phyloP scores from a whole-genome alignment of 2,888 invertebrate species.

The Pyrrhia umbra region DNA sequence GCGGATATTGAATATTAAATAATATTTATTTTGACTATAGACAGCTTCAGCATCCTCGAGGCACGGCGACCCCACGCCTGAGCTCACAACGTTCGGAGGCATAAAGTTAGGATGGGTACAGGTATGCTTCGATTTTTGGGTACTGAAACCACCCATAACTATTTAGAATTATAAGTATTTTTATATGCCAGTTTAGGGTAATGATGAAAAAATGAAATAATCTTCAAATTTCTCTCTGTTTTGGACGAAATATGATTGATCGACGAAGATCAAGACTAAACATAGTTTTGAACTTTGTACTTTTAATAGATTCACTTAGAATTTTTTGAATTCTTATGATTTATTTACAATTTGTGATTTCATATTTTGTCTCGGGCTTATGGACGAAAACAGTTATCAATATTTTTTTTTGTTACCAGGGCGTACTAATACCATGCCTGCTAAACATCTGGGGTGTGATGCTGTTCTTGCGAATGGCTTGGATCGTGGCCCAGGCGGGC shows the following conservation, averaged over 20 bases:
- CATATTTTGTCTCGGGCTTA: too few relatives aligned
- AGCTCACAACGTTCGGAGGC: conserved; percentile 75
- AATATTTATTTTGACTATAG: conserved; percentile 13
- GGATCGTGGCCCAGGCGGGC: conserved; percentile 99
- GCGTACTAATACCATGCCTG: conserved; percentile 96
- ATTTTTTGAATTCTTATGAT: too few relatives aligned
- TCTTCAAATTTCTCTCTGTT: too few relatives aligned
- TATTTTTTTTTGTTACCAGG: conserved; percentile 82
- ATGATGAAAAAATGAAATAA: too few relatives aligned
- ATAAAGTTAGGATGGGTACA: conserved; percentile 97
- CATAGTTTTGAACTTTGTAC: too few relatives aligned
- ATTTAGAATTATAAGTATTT: too few relatives aligned
- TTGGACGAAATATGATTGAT: too few relatives aligned
- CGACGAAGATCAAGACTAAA: too few relatives aligned
- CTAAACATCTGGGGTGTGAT: conserved; percentile 99
- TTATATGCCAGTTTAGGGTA: background rate
- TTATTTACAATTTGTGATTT: too few relatives aligned
- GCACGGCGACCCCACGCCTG: conserved; percentile 65
- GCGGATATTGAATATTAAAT: background rate
- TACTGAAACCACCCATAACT: background rate
- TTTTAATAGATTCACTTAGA: too few relatives aligned
- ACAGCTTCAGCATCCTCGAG: background rate
- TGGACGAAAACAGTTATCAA: background rate
- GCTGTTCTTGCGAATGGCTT: conserved; percentile 98
- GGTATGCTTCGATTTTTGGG: conserved; percentile 60